phyloP scores from a whole-genome alignment of 2,888 invertebrate species.

The Thera britannica region DNA sequence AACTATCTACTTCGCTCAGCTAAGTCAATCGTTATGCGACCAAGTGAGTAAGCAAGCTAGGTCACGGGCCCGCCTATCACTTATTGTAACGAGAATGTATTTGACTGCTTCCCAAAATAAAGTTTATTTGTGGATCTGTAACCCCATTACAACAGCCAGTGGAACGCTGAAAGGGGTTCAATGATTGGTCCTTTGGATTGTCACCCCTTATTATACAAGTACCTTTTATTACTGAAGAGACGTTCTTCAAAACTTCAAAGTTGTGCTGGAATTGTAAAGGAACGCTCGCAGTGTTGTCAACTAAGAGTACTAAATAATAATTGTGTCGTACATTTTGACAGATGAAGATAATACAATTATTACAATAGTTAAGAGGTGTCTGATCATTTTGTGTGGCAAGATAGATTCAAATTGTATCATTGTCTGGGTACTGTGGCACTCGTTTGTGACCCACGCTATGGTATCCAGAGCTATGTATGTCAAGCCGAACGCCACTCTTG shows the following conservation, averaged over 20 bases:
- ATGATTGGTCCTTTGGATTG: constrained; percentile 9
- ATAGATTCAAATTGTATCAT: no score
- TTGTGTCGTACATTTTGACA: not conserved
- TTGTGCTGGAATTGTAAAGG: not conserved
- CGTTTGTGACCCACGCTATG: no score
- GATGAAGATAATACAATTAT: no score
- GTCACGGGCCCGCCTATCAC: no score
- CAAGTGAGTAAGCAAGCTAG: no score
- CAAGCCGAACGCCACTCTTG: not conserved
- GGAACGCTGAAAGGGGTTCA: constrained; percentile 1
- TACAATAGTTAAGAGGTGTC: no score
- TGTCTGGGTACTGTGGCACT: no score
- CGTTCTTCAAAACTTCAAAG: constrained; percentile 3
- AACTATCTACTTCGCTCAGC: no score
- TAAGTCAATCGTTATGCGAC: no score
- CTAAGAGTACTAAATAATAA: not conserved
- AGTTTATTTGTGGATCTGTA: not conserved
- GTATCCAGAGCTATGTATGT: no score
- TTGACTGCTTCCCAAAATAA: not conserved
- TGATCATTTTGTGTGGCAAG: no score
- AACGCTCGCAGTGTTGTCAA: not conserved
- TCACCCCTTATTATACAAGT: constrained; percentile 4
- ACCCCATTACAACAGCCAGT: not conserved
- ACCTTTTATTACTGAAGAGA: constrained; percentile 5
- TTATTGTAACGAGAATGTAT: not conserved